Percentiles rank a stretch among this genome's conserved stretches.
Evolutionary conservation across 2,797 vertebrate genomes (phyloP).

Genomic region (Anguilla pacifica): DNA sequence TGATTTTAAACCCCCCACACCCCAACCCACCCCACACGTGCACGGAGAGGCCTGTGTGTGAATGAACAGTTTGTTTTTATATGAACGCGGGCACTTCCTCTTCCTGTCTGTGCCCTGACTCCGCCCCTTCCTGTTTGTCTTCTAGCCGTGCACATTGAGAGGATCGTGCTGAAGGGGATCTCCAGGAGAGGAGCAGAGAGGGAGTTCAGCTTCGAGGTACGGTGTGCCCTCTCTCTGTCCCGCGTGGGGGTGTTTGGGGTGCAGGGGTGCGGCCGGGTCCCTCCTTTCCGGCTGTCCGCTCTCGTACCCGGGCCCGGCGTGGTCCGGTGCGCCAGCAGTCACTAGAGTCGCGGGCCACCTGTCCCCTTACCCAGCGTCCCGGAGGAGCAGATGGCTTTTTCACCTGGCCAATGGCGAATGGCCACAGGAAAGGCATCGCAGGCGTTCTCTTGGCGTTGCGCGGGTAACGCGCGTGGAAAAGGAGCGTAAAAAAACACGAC

Average conservation of each 20-base stretch:
- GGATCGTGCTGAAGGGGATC: constrained; percentile 53
- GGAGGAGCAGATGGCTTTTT: background rate
- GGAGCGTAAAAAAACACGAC: background rate
- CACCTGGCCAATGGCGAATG: no score
- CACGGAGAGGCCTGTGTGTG: background rate
- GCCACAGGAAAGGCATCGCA: background rate
- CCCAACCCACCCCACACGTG: background rate
- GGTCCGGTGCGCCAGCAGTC: background rate
- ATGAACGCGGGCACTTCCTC: background rate
- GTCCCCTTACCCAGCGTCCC: background rate
- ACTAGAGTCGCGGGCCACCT: background rate
- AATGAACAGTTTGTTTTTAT: no score
- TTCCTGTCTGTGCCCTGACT: background rate
- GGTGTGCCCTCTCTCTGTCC: constrained; percentile 7
- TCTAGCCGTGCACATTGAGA: constrained; percentile 56
- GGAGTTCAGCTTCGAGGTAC: constrained; percentile 55
- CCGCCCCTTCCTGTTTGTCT: constrained; percentile 9
- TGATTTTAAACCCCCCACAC: background rate
- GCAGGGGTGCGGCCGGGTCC: no score
- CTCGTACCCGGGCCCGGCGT: background rate
- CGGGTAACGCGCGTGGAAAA: background rate
- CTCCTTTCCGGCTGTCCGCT: background rate
- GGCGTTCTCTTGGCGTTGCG: background rate
- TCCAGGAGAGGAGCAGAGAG: constrained; percentile 37
- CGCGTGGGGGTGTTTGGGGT: no score